phyloP scores from a whole-genome alignment of 2,113 vertebrate genomes.

The Neogale vison region DNA sequence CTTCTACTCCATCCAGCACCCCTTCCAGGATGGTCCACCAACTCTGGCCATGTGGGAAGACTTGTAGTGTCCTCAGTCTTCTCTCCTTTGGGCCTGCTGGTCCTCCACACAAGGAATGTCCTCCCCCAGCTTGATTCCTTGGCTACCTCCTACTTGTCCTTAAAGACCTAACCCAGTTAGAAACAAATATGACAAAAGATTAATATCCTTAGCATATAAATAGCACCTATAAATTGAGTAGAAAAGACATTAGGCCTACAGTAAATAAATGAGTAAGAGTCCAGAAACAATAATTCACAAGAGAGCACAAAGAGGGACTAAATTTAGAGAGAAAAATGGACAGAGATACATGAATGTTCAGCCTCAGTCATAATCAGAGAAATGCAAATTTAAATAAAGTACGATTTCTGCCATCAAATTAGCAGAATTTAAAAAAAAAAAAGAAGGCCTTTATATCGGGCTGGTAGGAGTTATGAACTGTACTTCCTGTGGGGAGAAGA shows the following conservation, averaged over 20 bases:
- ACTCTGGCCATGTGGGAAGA: neutral
- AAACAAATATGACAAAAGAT: slow-evolving; percentile 18
- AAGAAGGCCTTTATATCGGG: neutral
- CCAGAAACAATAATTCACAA: neutral
- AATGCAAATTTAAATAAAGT: neutral
- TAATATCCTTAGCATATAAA: neutral
- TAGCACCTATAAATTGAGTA: neutral
- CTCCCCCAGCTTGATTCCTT: neutral
- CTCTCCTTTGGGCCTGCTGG: neutral
- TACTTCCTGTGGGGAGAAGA: neutral
- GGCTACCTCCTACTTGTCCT: neutral
- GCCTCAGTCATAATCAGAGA: neutral
- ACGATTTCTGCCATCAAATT: neutral
- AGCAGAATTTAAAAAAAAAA: neutral
- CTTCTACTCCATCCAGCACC: neutral
- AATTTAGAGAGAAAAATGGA: neutral
- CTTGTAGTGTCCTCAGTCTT: neutral
- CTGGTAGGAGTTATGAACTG: neutral
- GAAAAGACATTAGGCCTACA: neutral
- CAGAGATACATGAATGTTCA: neutral
- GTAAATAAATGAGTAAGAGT: neutral
- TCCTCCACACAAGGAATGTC: neutral
- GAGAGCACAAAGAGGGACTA: neutral
- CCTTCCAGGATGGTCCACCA: neutral
- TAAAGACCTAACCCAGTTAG: slow-evolving; percentile 32